Evolutionary conservation across 1,140 invertebrate species (phyloP).

Genomic region (Aradophagus sp.): DNA sequence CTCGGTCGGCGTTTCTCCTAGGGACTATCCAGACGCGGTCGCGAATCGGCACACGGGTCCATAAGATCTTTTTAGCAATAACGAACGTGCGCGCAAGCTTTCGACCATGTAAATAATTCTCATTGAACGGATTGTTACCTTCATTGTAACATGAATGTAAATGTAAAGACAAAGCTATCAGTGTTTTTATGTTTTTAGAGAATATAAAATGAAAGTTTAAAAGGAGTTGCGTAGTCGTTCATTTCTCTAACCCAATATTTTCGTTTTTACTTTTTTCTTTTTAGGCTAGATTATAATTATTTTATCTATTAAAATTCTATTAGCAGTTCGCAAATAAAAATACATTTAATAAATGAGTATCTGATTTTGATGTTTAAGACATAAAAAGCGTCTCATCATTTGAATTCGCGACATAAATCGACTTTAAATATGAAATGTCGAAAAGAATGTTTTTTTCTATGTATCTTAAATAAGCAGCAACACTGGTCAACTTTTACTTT

Average conservation of each 20-base stretch:
- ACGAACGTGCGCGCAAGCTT: conserved; percentile 30
- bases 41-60: conserved; percentile 18
- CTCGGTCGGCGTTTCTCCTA: conserved; percentile 16
- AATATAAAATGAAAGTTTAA: conserved; percentile 44
- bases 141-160: conserved; percentile 37
- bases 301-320: too few species aligned
- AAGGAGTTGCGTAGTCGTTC: conserved; percentile 19
- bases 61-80: conserved; percentile 43
- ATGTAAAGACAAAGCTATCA: conserved; percentile 48
- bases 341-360: too few species aligned
- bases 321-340: too few species aligned
- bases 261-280: too few species aligned
- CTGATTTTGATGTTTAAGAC: too few species aligned
- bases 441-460: too few species aligned
- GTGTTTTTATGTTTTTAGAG: conserved; percentile 56
- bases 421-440: too few species aligned
- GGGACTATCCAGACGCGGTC: conserved; percentile 3
- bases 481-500: too few species aligned
- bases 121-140: conserved; percentile 28
- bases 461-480: too few species aligned
- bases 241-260: neutral
- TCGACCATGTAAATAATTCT: conserved; percentile 46
- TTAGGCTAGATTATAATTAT: too few species aligned
- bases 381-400: too few species aligned
- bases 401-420: too few species aligned